Conservation (phyloP, 2,113 vertebrate genomes). For the Chamaetylas fuelleborni region DNA sequence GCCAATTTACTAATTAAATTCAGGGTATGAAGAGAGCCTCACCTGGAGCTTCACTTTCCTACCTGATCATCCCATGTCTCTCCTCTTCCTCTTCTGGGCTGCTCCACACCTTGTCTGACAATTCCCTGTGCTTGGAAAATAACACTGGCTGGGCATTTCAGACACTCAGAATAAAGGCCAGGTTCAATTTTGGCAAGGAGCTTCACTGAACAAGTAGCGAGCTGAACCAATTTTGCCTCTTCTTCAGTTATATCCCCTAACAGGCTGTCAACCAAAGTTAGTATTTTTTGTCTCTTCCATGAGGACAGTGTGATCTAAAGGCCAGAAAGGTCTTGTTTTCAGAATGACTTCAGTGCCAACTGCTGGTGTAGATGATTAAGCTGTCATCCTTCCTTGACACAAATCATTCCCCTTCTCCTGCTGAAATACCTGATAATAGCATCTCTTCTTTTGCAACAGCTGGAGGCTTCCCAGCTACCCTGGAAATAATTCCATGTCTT, state of each 20-base stretch:
- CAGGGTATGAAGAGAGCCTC: not conserved
- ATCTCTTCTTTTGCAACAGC: not conserved
- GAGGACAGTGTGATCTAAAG: not conserved
- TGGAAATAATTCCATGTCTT: not conserved
- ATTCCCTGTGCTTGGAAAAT: not conserved
- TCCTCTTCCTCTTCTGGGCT: not conserved
- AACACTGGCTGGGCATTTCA: not conserved
- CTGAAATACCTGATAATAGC: not conserved
- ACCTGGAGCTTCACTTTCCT: not conserved
- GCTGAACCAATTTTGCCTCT: not conserved
- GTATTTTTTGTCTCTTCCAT: not conserved
- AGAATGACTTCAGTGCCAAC: not conserved
- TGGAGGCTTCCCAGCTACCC: not conserved
- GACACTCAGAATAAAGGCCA: not conserved
- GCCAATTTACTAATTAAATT: not conserved
- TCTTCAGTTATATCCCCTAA: not conserved
- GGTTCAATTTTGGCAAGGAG: not conserved
- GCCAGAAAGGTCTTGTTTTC: not conserved
- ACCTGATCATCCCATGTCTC: not conserved
- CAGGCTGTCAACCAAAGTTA: not conserved
- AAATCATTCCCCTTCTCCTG: not conserved
- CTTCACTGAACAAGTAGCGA: not conserved
- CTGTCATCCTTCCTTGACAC: not conserved
- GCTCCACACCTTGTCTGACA: not conserved
- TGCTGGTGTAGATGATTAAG: not conserved